These are phyloP conservation scores for Hemaris fuciformis DNA, from an alignment of 2,888 invertebrate species.

Conservation along the genomic window DNA sequence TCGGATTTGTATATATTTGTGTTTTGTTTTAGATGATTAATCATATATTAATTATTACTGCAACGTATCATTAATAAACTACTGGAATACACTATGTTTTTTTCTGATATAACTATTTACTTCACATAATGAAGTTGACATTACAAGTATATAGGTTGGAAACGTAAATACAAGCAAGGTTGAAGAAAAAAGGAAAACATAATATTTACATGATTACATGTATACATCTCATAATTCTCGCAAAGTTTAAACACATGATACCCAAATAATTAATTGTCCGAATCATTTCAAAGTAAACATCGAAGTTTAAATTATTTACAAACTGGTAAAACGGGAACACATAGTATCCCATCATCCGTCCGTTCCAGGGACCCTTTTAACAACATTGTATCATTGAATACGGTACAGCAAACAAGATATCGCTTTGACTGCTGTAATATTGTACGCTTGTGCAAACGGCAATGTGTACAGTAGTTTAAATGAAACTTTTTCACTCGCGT, in stretches of 20 bases:
- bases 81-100: too few relatives aligned
- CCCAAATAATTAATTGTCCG: background rate
- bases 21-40: too few relatives aligned
- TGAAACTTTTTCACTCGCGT: slow-evolving; percentile 20
- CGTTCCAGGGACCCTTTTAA: background rate
- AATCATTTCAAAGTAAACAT: background rate
- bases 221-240: background rate
- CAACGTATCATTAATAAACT: too few relatives aligned
- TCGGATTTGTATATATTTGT: background rate
- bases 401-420: slow-evolving; percentile 31
- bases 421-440: slow-evolving; percentile 34
- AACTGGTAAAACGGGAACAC: background rate
- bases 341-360: background rate
- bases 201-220: background rate
- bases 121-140: too few relatives aligned
- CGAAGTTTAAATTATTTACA: background rate
- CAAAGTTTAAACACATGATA: background rate
- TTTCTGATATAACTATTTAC: too few relatives aligned
- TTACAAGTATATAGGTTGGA: too few relatives aligned
- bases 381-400: background rate
- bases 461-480: slow-evolving; percentile 15
- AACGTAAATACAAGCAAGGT: background rate
- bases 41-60: too few relatives aligned
- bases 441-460: slow-evolving; percentile 20
- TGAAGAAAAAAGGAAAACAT: background rate